Evolutionary conservation across 2,797 vertebrate species (phyloP).

Genomic region (Coccyzus lansbergi): DNA sequence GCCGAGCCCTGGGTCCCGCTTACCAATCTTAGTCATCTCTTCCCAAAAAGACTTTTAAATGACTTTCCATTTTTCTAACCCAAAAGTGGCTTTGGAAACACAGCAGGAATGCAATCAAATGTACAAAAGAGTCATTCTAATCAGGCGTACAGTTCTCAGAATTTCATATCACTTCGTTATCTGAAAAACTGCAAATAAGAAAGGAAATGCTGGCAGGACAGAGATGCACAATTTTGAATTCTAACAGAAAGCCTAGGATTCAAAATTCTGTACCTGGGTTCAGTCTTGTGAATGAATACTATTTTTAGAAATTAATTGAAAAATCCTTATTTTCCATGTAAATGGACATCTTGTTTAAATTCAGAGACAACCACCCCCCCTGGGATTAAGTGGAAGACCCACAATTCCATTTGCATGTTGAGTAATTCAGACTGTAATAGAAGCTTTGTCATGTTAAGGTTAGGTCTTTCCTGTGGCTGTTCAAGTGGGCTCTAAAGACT

Average conservation of each 20-base stretch:
- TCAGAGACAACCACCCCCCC: background rate
- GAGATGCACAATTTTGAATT: background rate
- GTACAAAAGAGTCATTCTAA: background rate
- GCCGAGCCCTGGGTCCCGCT: background rate
- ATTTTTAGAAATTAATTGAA: slow-evolving; percentile 15
- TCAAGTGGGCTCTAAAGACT: slow-evolving; percentile 58
- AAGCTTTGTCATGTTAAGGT: slow-evolving; percentile 63
- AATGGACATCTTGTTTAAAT: slow-evolving; percentile 45
- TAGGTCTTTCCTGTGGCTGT: slow-evolving; percentile 66
- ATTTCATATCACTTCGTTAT: slow-evolving; percentile 31
- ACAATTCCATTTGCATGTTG: slow-evolving; percentile 60
- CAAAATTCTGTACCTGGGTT: background rate
- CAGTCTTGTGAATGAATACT: background rate
- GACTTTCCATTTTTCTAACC: background rate
- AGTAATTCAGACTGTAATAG: slow-evolving; percentile 45
- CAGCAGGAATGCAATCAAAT: background rate
- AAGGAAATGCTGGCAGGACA: background rate
- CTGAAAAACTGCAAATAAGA: slow-evolving; percentile 20
- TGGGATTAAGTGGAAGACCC: slow-evolving; percentile 33
- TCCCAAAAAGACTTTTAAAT: background rate
- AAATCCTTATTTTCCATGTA: slow-evolving; percentile 11
- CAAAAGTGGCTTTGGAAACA: background rate
- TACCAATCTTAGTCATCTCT: background rate
- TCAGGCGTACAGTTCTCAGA: background rate
- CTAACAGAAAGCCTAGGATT: background rate